Base-by-base conservation (phyloP, 2,888 invertebrate species). In the Heliconius ethilla region DNA sequence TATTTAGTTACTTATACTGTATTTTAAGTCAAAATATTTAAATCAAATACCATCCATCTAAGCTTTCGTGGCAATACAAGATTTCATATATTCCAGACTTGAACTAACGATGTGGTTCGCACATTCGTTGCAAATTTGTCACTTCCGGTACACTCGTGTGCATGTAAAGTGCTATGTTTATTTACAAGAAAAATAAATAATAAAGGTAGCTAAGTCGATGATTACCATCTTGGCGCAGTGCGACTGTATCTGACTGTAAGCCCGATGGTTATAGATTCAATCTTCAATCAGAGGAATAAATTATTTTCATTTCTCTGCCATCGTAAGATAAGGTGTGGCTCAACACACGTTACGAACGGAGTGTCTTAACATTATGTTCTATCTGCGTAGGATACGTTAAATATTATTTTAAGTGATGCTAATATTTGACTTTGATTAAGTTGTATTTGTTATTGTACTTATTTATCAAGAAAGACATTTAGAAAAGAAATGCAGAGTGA, bases 51-150 rank as follows among this genome's bases (percentile, higher is more conserved):
- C 70, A 76, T 70, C 63, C 51, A 62, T 63, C 3, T 59, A 45
- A 22, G 29, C 27, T 59, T 72, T 66, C 33, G 37, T 55, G 40
- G 63, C 13, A 63, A 33, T 76, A 65, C 29, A 15, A 75, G 25
- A 70, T 76, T 72, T 55, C 27, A 65, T 40, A 33, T 72, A 76
- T 37, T 18, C 73, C 27, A 63, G 66, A 66, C 73, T 77, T 25
- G 37, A 51, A 77, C 72, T 67, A 77, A 77, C 66, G 73, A 67
- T 73, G 72, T 59, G 72, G 77, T 66, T 72, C 25, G 72, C 65
- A 37, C 40, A 73, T 37, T 55, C 55, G 77, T 73, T 59, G 72
- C 27, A 66, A 73, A 73, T 77, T 67, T 77, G 66, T 67, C 66
- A 29, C 72, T 55, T 73, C 27, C 62, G n/a, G n/a, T 70, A 22